A percentile compares a stretch with the other conserved stretches of the same genome.
These are phyloP conservation scores for Sphenodon punctatus DNA, from an alignment of 2,797 vertebrate species.

Conservation along the genomic window DNA sequence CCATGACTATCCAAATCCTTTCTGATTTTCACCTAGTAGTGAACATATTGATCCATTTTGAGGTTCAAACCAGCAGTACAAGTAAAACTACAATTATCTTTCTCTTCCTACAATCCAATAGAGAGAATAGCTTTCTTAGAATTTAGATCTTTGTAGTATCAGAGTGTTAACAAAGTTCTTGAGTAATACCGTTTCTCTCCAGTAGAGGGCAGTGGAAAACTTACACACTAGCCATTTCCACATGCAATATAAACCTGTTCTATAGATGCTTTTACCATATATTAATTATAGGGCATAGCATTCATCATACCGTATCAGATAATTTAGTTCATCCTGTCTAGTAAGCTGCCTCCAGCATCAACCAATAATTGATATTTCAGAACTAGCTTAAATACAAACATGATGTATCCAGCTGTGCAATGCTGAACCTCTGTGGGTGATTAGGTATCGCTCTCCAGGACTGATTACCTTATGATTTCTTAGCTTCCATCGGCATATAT, in stretches of 20 bases:
- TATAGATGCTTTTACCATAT: constrained; percentile 55
- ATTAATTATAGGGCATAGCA: constrained; percentile 56
- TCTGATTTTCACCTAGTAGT: no score
- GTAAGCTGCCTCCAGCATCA: constrained; percentile 38
- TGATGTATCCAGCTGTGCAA: constrained; percentile 51
- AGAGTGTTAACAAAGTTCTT: no score
- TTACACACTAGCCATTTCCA: not conserved
- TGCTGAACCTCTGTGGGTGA: constrained; percentile 53
- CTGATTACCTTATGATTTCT: constrained; percentile 66
- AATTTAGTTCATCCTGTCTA: constrained; percentile 61
- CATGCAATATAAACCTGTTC: no score
- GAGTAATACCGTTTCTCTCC: no score
- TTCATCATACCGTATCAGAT: constrained; percentile 57
- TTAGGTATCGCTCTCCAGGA: constrained; percentile 58
- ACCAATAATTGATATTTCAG: constrained; percentile 57
- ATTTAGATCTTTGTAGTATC: no score
- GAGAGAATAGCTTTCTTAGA: no score
- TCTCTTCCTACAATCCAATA: no score
- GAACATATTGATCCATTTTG: no score
- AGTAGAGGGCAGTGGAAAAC: constrained; percentile 29
- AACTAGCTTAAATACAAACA: constrained; percentile 66
- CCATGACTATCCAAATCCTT: no score
- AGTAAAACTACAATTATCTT: no score
- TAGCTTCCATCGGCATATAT: constrained; percentile 44
- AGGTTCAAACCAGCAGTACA: no score